phyloP scores from a whole-genome alignment of 2,888 invertebrate species.

The Chrysolina americana region DNA sequence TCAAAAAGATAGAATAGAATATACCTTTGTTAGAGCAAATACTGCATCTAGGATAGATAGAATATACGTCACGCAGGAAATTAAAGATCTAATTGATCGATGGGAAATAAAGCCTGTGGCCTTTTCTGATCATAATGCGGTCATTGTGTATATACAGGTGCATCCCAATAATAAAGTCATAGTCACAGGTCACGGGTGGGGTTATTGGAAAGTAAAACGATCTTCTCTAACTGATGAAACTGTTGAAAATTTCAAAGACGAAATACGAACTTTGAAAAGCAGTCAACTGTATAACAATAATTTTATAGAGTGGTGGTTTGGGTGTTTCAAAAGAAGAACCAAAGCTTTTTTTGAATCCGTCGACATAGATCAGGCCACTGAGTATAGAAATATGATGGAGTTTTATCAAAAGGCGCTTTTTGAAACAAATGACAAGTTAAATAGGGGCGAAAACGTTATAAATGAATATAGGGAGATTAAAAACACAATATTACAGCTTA shows the following conservation, averaged over 20 bases:
- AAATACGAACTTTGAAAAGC: not conserved
- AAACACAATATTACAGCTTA: not conserved
- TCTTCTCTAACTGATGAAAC: not conserved
- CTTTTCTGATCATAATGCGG: slow-evolving; percentile 17
- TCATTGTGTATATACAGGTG: not conserved
- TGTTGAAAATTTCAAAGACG: not conserved
- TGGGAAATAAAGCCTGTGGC: slow-evolving; percentile 17
- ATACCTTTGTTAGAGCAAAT: not conserved
- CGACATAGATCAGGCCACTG: not conserved
- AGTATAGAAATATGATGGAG: not conserved
- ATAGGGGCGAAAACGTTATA: not conserved
- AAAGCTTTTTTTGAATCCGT: not conserved
- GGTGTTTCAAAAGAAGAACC: not conserved
- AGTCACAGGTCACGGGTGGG: not conserved
- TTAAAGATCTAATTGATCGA: not conserved
- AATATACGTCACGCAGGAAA: not conserved
- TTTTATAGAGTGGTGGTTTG: slow-evolving; percentile 13
- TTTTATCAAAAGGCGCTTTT: not conserved
- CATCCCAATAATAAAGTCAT: not conserved
- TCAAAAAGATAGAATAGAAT: slow-evolving; percentile 7
- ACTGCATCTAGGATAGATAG: not conserved
- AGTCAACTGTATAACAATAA: not conserved
- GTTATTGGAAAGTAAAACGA: slow-evolving; percentile 17
- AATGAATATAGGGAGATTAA: slow-evolving; percentile 16
- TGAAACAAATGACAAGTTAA: not conserved